Conservation (phyloP, 1,140 invertebrate species). For the Drosophila nannoptera region DNA sequence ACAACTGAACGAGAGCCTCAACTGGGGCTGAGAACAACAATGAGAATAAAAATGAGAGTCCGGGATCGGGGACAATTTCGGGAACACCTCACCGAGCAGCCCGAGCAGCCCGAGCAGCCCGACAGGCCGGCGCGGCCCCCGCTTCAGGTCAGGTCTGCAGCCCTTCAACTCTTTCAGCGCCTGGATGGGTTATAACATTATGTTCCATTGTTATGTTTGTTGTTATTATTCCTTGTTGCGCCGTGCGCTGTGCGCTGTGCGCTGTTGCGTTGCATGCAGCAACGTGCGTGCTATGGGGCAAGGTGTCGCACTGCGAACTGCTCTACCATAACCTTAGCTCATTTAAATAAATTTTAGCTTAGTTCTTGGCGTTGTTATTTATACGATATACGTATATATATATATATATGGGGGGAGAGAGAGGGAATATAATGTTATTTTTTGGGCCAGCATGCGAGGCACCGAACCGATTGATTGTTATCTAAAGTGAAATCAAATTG, state of each 20-base stretch:
- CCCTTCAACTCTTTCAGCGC: conserved; percentile 58
- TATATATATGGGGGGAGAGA: no score
- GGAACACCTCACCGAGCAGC: conserved; percentile 59
- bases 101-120: conserved; percentile 20
- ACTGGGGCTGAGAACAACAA: conserved; percentile 43
- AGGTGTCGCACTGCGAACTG: conserved; percentile 71
- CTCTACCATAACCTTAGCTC: conserved; percentile 68
- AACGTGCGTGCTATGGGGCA: conserved; percentile 65
- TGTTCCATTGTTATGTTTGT: conserved; percentile 66
- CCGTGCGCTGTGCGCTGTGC: conserved; percentile 35
- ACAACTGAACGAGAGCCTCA: conserved; percentile 47
- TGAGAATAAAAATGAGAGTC: conserved; percentile 32
- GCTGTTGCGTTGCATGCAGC: conserved; percentile 64
- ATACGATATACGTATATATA: conserved; percentile 3
- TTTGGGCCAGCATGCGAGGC: conserved; percentile 38
- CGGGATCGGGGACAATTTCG: conserved; percentile 25
- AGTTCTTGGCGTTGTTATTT: conserved; percentile 26
- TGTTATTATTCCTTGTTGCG: conserved; percentile 31
- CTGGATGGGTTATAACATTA: conserved; percentile 64
- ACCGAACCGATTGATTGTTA: conserved; percentile 68
- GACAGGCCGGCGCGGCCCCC: no score
- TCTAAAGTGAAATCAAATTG: conserved; percentile 73
- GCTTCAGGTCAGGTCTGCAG: not conserved
- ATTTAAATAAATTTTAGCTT: conserved; percentile 71
- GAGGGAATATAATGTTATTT: not conserved